Evolutionary conservation across 2,113 vertebrate species (phyloP), one percentile per base, ranked within the genome.

Genomic region (Menidia beryllina): DNA sequence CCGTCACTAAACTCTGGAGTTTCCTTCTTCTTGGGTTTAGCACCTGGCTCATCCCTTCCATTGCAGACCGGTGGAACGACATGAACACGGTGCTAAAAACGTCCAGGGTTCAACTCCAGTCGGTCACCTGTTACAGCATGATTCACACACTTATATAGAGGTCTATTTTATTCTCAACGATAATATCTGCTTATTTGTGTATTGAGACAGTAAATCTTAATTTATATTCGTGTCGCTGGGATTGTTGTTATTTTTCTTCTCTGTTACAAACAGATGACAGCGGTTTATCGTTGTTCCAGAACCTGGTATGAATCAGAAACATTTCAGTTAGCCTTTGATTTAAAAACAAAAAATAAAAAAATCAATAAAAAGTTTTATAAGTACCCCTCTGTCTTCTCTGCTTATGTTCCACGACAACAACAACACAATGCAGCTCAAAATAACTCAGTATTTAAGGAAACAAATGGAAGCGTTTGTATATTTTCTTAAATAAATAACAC

Each of bases 291-390:
- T 85, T 77, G 82, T 76, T 75, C 65, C 84, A 65, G 69, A 89
- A 84, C 79, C 75, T 69, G 81, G 81, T 84, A 78, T 89, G 72
- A 85, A 88, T 89, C 85, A 49, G 73, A 91, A 75, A 89, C 90
- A 88, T 90, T 91, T 90, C 91, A 89, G 65, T 91, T 89, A 91
- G 81, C 77, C 81, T 86, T 86, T 72, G 26, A 80, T 83, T 89
- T 38, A 74, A 85, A n/a, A n/a, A n/a, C n/a, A n/a, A n/a, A n/a
- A n/a, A n/a, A n/a, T n/a, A n/a, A n/a, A n/a, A 87, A 86, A 75
- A 58, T 57, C 82, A 91, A 88, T 86, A 88, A 91, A 90, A 86
- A n/a, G 20, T 89, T 89, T 90, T 89, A 83, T 90, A 88, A 90
- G 84, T 79, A 84, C 3, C 5, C 10, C 8, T 0, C 17, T 0